Conservation (phyloP, 1,140 invertebrate genomes). For the Drosophila setifemur region DNA sequence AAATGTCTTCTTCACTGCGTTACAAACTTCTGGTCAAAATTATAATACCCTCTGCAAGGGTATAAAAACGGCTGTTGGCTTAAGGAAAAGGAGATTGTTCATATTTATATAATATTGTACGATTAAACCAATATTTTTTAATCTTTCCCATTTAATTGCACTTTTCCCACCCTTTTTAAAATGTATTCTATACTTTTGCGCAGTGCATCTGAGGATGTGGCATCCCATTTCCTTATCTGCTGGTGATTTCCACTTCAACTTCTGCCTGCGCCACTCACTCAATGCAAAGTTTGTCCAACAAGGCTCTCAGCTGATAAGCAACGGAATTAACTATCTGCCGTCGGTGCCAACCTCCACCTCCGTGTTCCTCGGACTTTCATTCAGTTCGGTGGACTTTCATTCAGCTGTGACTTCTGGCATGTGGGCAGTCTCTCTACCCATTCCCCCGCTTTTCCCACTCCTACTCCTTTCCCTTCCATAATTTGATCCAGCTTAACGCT, state of each 20-base stretch:
- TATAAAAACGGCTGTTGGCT: too few relatives aligned
- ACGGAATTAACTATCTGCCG: constrained; percentile 39
- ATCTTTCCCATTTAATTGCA: not conserved
- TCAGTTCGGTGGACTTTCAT: not conserved
- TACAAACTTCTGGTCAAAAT: too few relatives aligned
- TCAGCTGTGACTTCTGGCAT: constrained; percentile 13
- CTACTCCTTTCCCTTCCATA: constrained; percentile 7
- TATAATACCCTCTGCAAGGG: too few relatives aligned
- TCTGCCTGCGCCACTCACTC: constrained; percentile 32
- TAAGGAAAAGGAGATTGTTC: too few relatives aligned
- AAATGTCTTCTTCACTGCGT: too few relatives aligned
- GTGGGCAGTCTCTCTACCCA: constrained; percentile 9
- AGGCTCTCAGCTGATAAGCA: constrained; percentile 38
- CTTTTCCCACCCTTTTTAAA: not conserved
- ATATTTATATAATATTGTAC: too few relatives aligned
- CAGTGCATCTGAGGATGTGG: not conserved
- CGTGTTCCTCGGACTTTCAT: not conserved
- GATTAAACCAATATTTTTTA: too few relatives aligned
- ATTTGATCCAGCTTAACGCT: too few relatives aligned
- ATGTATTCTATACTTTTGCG: not conserved
- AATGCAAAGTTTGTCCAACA: constrained; percentile 41
- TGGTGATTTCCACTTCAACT: not conserved
- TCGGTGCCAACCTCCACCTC: not conserved
- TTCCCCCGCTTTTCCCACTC: constrained; percentile 12
- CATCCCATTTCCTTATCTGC: not conserved